These are phyloP conservation scores for Intoshia linei DNA, from an alignment of 1,140 invertebrate species.

Conservation along the genomic window DNA sequence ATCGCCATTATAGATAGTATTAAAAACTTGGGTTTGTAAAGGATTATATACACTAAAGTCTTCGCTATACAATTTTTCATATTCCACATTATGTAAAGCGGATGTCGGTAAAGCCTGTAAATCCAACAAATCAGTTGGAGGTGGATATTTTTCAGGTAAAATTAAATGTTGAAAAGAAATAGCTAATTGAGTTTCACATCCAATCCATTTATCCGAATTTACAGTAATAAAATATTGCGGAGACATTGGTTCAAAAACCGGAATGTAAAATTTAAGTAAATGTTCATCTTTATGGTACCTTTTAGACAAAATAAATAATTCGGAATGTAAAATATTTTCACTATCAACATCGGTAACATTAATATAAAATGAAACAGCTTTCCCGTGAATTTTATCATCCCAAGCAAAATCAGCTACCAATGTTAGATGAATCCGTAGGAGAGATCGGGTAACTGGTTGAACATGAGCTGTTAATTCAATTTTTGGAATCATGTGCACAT, in stretches of 20 bases:
- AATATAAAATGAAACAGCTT: slow-evolving; percentile 57
- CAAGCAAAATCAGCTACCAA: slow-evolving; percentile 98
- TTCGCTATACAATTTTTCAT: slow-evolving; percentile 45
- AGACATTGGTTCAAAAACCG: slow-evolving; percentile 79
- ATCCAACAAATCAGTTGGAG: slow-evolving; percentile 84
- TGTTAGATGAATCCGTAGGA: slow-evolving; percentile 63
- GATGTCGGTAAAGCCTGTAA: slow-evolving; percentile 63
- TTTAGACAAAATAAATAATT: slow-evolving; percentile 51
- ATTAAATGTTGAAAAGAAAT: slow-evolving; percentile 88
- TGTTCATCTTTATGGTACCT: slow-evolving; percentile 79
- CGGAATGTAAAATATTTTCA: slow-evolving; percentile 63
- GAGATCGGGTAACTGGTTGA: slow-evolving; percentile 78
- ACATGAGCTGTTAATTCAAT: slow-evolving; percentile 69
- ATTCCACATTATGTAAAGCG: slow-evolving; percentile 39
- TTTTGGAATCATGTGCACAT: slow-evolving; percentile 82
- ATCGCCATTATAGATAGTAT: background rate
- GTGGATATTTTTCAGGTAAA: slow-evolving; percentile 80
- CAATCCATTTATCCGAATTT: slow-evolving; percentile 30
- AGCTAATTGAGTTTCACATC: slow-evolving; percentile 61
- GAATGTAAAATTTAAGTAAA: slow-evolving; percentile 81
- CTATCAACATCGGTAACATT: slow-evolving; percentile 88
- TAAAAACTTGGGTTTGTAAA: slow-evolving; percentile 76
- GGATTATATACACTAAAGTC: slow-evolving; percentile 80
- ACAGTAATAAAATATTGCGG: slow-evolving; percentile 75
- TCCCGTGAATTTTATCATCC: slow-evolving; percentile 42